Evolutionary conservation across 2,113 vertebrate genomes (phyloP).

Genomic region (Pardalotus punctatus): DNA sequence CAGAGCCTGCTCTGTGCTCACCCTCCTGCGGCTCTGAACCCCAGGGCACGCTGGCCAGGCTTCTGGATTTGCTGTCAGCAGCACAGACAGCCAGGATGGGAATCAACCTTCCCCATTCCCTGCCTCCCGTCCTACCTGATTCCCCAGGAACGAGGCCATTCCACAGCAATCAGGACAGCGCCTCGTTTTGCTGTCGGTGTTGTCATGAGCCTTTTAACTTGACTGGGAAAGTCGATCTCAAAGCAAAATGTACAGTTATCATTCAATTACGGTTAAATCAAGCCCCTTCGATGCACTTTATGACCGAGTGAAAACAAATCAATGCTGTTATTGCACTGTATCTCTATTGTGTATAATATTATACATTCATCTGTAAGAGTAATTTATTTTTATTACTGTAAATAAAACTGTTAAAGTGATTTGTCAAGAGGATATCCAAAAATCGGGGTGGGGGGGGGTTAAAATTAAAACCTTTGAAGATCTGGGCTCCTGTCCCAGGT

Average conservation of each 20-base stretch:
- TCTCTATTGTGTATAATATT: constrained; percentile 71
- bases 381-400: constrained; percentile 84
- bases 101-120: accelerated
- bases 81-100: not conserved
- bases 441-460: not conserved
- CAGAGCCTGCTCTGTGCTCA: not conserved
- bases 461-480: constrained; percentile 34
- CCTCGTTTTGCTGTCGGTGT: not conserved
- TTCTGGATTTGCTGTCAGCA: not conserved
- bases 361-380: constrained; percentile 77
- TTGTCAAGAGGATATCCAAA: constrained; percentile 52
- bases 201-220: not conserved
- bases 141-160: not conserved
- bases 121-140: not conserved
- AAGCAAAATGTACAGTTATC: not conserved
- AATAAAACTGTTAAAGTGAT: constrained; percentile 67
- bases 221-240: not conserved
- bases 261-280: not conserved
- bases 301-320: constrained; percentile 48
- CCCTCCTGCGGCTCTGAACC: not conserved
- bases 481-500: constrained; percentile 53
- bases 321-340: constrained; percentile 69
- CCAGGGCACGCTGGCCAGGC: not conserved
- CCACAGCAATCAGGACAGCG: not conserved
- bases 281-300: constrained; percentile 69